Conservation (phyloP, 2,888 invertebrate genomes). For the Aromia moschata region DNA sequence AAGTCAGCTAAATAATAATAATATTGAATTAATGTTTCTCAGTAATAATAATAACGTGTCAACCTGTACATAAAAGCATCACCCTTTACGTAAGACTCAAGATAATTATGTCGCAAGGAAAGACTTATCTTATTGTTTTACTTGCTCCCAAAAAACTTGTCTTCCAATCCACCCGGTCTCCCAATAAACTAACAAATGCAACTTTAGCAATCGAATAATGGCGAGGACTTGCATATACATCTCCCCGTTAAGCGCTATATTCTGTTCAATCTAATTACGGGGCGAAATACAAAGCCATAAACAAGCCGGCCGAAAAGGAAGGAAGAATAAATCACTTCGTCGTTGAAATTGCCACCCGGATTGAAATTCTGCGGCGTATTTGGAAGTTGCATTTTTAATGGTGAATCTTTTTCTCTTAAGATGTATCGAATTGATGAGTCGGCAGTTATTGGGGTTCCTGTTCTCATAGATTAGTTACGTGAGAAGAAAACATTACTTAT, state of each 20-base stretch:
- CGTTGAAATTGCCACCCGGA: constrained; percentile 35
- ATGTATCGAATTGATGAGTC: constrained; percentile 56
- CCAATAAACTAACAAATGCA: neutral
- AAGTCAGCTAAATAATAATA: no score
- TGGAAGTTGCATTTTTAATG: constrained; percentile 54
- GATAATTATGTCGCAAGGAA: no score
- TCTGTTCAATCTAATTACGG: constrained; percentile 27
- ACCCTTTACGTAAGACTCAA: no score
- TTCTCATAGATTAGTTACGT: constrained; percentile 63
- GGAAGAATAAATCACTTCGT: constrained; percentile 28
- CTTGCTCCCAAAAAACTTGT: no score
- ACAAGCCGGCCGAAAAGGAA: constrained; percentile 23
- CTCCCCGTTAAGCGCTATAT: constrained; percentile 12
- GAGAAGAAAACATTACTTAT: constrained; percentile 61
- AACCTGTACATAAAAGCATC: no score
- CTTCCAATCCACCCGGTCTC: no score
- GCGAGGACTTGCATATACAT: neutral
- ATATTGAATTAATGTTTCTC: no score
- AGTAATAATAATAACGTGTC: no score
- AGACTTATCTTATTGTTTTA: no score
- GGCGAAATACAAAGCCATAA: constrained; percentile 29
- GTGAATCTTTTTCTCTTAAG: constrained; percentile 45
- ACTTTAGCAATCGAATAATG: neutral
- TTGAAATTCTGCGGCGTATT: constrained; percentile 39
- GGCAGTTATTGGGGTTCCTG: constrained; percentile 61